Conservation (phyloP, 1,140 invertebrate species). For the Microplitis mediator region DNA sequence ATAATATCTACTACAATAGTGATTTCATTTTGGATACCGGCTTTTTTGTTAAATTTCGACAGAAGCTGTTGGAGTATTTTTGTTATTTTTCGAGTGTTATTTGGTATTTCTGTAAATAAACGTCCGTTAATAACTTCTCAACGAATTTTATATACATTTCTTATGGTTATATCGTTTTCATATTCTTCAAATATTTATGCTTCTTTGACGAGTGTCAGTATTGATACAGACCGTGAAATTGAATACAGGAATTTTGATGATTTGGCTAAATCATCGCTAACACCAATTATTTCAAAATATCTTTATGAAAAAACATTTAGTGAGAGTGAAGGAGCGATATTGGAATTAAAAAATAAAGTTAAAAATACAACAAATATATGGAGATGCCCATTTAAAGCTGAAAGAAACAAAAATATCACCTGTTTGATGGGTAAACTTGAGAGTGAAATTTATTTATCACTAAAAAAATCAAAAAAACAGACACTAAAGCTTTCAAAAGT, state of each 20-base stretch:
- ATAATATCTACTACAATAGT: neutral
- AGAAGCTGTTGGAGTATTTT: slow-evolving; percentile 5
- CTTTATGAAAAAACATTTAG: slow-evolving; percentile 12
- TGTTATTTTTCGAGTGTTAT: slow-evolving; percentile 11
- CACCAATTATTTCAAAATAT: neutral
- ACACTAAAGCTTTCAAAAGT: slow-evolving; percentile 17
- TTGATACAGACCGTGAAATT: slow-evolving; percentile 1
- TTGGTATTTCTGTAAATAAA: slow-evolving; percentile 5
- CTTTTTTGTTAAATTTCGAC: neutral
- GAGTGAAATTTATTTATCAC: neutral
- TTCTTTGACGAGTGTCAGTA: neutral
- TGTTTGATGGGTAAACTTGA: slow-evolving; percentile 21
- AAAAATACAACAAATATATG: neutral
- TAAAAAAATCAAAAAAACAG: neutral
- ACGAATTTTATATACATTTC: neutral
- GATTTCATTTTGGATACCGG: neutral
- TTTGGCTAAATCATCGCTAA: slow-evolving; percentile 15
- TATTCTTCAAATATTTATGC: slow-evolving; percentile 22
- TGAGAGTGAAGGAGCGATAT: neutral
- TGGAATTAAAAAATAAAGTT: slow-evolving; percentile 3
- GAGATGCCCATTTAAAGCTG: neutral
- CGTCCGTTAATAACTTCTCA: neutral
- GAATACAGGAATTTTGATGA: slow-evolving; percentile 19
- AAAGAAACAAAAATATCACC: slow-evolving; percentile 14
- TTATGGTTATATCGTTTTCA: slow-evolving; percentile 11